A percentile compares a stretch with the other conserved stretches of the same genome.
Conservation (phyloP, 2,113 vertebrate species). For the Saimiri boliviensis region DNA sequence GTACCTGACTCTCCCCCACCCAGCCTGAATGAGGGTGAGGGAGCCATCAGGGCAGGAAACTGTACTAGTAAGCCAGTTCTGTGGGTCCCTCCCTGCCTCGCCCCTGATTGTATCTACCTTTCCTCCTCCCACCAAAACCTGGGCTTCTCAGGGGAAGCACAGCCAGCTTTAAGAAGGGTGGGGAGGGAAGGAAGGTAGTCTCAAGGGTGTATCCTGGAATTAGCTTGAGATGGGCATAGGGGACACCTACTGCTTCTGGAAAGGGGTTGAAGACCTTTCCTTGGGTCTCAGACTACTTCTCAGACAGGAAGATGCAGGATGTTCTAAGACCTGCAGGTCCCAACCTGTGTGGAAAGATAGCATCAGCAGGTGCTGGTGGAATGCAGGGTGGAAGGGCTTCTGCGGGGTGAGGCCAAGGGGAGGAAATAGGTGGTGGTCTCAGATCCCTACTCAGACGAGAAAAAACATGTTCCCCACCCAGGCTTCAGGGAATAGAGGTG, state of each 20-base stretch:
- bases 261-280: slow-evolving; percentile 19
- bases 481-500: slow-evolving; percentile 7
- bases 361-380: slow-evolving; percentile 17
- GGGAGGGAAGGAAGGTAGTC: slow-evolving; percentile 21
- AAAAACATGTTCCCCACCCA: not conserved
- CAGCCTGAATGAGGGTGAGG: slow-evolving; percentile 45
- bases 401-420: not conserved
- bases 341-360: slow-evolving; percentile 48
- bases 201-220: slow-evolving; percentile 57
- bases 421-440: not conserved
- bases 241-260: slow-evolving; percentile 49
- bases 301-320: slow-evolving; percentile 42
- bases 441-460: not conserved
- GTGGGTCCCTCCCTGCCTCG: slow-evolving; percentile 71
- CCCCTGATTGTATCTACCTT: slow-evolving; percentile 71
- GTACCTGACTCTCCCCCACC: slow-evolving; percentile 67
- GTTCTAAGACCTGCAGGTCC: slow-evolving; percentile 37
- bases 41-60: slow-evolving; percentile 67
- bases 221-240: slow-evolving; percentile 3
- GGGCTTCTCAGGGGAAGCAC: slow-evolving; percentile 29
- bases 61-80: slow-evolving; percentile 66
- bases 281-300: slow-evolving; percentile 37
- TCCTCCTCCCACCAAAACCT: slow-evolving; percentile 64
- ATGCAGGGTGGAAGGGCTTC: not conserved
- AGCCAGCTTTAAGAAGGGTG: slow-evolving; percentile 47